Evolutionary conservation across 2,888 invertebrate genomes (phyloP).

Genomic region (Sinodicranocentrus sp.): DNA sequence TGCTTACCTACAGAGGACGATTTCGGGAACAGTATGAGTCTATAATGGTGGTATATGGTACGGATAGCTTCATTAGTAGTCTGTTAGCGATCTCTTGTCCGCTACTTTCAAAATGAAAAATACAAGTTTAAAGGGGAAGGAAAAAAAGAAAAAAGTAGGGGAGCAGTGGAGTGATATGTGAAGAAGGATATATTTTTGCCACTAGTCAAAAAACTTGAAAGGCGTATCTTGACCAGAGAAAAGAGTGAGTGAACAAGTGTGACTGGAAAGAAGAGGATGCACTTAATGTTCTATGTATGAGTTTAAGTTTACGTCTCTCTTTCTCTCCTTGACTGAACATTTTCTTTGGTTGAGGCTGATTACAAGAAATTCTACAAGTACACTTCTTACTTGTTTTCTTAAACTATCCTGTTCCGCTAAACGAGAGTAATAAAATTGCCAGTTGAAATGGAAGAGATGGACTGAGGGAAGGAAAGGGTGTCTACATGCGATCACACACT

Average conservation of each 20-base stretch:
- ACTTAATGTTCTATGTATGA: constrained; percentile 33
- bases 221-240: constrained; percentile 11
- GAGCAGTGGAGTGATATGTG: background rate
- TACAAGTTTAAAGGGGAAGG: background rate
- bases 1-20: too few species aligned
- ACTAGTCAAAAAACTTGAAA: constrained; percentile 41
- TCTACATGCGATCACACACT: background rate
- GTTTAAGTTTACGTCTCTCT: background rate
- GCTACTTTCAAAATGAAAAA: constrained; percentile 23
- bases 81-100: constrained; percentile 36
- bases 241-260: constrained; percentile 51
- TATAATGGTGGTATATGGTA: too few species aligned
- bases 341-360: background rate
- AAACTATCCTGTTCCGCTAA: background rate
- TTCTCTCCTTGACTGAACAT: background rate
- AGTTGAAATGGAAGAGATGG: constrained; percentile 19
- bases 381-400: constrained; percentile 4
- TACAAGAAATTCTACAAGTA: background rate
- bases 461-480: constrained; percentile 9
- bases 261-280: constrained; percentile 41
- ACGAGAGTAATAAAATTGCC: constrained; percentile 44
- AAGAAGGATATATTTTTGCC: constrained; percentile 4
- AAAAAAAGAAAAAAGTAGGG: constrained; percentile 19
- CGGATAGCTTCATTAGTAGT: constrained; percentile 46
- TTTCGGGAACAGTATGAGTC: too few species aligned